Base-by-base conservation (phyloP, 2,113 vertebrate genomes). In the Saccopteryx bilineata region DNA sequence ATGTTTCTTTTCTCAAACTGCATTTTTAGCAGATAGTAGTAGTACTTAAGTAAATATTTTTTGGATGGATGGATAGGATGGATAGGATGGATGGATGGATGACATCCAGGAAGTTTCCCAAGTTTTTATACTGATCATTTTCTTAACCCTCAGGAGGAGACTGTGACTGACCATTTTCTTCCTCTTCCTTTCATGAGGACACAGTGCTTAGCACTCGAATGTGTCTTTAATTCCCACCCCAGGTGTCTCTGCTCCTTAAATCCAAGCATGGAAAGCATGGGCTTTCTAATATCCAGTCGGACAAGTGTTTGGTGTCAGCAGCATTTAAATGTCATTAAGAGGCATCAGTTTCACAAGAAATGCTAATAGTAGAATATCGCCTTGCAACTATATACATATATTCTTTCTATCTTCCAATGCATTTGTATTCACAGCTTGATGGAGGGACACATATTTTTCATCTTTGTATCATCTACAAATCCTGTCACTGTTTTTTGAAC, bases 81-180 rank as follows among this genome's bases (percentile, higher is more conserved):
- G 28, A 69, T 33, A 39, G 56, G 17, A 58, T 58, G 56, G 17
- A 58, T 58, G 56, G 17, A 58, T 58, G 56, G 65, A 79, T 46
- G 61, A 65, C 56, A 86, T 90, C 23, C 21, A 87, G 72, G 61
- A 95, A 39, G 23, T 81, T 86, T n/a, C 54, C 56, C 76, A 26
- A 33, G 18, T 76, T 92, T 92, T 72, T 61, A 63, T 85, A 52
- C 56, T 50, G 28, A 60, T 71, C 23, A 21, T 86, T 90, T 91
- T 10, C 72, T 13, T 60, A 23, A 54, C 76, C 48, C 63, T 17
- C 31, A 46, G 23, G 24, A 6, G 6, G 13, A 58, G 24, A 76
- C 10, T 26, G 5, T 74, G 65, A 50, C 12, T 68, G 28, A n/a
- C 17, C 58, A 33, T 58, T 24, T 1, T 78, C 56, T 79, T 79